Conservation (phyloP, 2,113 vertebrate species). For the Lichenostomus cassidix region DNA sequence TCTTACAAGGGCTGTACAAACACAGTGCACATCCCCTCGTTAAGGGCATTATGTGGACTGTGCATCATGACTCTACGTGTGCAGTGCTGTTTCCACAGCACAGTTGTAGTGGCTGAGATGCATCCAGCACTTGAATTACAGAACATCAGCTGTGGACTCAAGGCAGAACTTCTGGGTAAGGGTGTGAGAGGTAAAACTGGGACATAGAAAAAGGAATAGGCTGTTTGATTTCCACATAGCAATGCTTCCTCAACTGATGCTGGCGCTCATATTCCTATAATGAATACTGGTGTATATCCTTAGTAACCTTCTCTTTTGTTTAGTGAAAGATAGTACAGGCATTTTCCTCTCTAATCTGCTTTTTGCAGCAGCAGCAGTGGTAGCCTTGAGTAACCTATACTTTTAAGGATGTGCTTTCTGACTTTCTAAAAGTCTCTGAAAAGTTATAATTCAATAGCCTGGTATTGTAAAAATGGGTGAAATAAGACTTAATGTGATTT, state of each 20-base stretch:
- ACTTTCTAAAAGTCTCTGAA: not conserved
- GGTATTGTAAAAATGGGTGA: not conserved
- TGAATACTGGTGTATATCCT: not conserved
- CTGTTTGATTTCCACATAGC: constrained; percentile 1
- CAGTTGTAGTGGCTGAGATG: fast-evolving
- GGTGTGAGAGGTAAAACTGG: not conserved
- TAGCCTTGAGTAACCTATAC: not conserved
- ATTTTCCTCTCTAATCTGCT: constrained; percentile 1
- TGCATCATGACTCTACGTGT: too few species aligned
- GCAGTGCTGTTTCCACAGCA: fast-evolving
- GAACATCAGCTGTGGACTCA: not conserved
- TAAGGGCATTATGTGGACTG: too few species aligned
- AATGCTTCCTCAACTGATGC: not conserved
- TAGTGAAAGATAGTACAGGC: not conserved
- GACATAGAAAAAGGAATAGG: not conserved
- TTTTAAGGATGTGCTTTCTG: not conserved
- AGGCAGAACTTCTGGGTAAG: not conserved
- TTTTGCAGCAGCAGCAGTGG: not conserved
- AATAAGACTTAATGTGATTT: not conserved
- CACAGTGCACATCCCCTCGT: fast-evolving
- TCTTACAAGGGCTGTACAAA: not conserved
- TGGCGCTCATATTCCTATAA: not conserved
- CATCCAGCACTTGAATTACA: fast-evolving
- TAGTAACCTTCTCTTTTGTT: not conserved
- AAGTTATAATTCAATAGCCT: constrained; percentile 23